Percentiles rank a stretch among this genome's conserved stretches.
phyloP scores from a whole-genome alignment of 37 sponge, comb jelly and placozoan genomes.

The Hormiphora californensis region DNA sequence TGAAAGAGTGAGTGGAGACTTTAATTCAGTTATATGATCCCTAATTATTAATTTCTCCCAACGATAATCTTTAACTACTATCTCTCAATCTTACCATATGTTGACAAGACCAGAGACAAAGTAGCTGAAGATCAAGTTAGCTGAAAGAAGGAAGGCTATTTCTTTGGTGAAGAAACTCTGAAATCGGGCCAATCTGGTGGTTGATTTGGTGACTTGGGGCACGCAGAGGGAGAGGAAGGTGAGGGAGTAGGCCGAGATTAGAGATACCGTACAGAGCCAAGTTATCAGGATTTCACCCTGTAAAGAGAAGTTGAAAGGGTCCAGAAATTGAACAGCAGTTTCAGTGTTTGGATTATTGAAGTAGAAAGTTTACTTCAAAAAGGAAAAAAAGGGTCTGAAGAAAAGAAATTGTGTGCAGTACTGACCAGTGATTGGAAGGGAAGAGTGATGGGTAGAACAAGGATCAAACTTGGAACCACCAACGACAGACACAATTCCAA shows the following conservation, averaged over 20 bases:
- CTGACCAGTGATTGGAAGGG: slow-evolving; percentile 43
- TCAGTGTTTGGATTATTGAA: too few species aligned
- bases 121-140: slow-evolving; percentile 36
- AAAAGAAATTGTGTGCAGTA: too few species aligned
- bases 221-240: slow-evolving; percentile 2
- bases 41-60: too few species aligned
- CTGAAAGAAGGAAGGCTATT: neutral
- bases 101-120: neutral
- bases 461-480: neutral
- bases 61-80: too few species aligned
- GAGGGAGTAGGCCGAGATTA: neutral
- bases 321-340: too few species aligned
- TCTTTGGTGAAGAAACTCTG: slow-evolving; percentile 14
- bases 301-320: neutral
- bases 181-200: neutral
- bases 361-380: too few species aligned
- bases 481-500: neutral
- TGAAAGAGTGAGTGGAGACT: too few species aligned
- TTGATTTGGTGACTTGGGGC: slow-evolving; percentile 8
- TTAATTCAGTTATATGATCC: too few species aligned
- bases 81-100: slow-evolving; percentile 3
- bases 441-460: slow-evolving; percentile 5
- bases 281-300: neutral
- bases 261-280: slow-evolving; percentile 13
- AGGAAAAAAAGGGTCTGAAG: too few species aligned